Evolutionary conservation across 2,797 vertebrate genomes (phyloP), one percentile per base, ranked within the genome.

Genomic region (Chaenodraco wilsoni): DNA sequence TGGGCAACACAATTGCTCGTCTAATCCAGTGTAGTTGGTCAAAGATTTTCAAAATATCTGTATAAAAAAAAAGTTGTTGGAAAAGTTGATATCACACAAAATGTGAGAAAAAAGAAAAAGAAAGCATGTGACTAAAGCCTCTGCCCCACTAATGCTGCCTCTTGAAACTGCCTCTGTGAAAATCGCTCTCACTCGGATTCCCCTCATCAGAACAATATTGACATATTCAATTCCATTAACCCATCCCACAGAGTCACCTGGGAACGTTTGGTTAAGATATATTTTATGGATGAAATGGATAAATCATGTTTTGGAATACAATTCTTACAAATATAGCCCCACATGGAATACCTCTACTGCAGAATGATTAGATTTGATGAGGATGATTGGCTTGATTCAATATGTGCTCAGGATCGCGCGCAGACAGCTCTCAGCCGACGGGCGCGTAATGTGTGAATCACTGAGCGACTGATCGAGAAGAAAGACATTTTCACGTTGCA

Each of bases 301-400:
- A 63, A 57, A 68, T 69, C 33, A 69, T 48, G 50, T 71, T 73
- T 67, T 69, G 60, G 60, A 84, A 80, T 56, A 50, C 60, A 72
- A 55, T 70, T 69, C n/a, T 21, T 59, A 44, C 76, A 23, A 66
- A 79, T 81, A 70, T 84, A 70, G 69, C 1, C 48, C 60, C 61
- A 56, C 64, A 44, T 67, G 66, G 74, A 74, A 84, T 79, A 83
- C 74, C 75, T 85, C 69, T 74, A 77, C 82, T 79, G 71, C 61
- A 72, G 51, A 68, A 66, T 88, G 83, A 89, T 90, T 89, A 51
- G 62, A 89, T 90, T 91, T 66, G 65, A 65, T 69, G 37, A 54
- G 55, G 56, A 52, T 82, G 79, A 86, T 72, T 82, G 75, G 74
- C 62, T 83, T 89, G 81, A 92, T 91, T 89, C 49, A 72, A 61